A percentile compares a stretch with the other conserved stretches of the same genome.
Evolutionary conservation across 2,113 vertebrate species (phyloP).

Genomic region (Rutilus rutilus): DNA sequence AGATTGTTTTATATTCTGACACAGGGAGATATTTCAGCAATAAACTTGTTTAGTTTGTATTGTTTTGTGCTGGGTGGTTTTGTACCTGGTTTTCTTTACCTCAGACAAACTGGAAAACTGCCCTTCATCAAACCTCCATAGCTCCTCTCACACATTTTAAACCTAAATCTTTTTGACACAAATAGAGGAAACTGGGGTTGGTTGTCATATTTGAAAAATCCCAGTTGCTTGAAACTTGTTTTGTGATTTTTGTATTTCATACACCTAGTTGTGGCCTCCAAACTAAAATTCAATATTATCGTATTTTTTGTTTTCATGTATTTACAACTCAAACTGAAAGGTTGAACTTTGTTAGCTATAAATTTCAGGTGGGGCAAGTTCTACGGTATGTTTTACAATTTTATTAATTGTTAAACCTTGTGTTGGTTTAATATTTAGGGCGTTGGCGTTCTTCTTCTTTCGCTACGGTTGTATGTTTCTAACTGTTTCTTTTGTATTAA

Average conservation of each 20-base stretch:
- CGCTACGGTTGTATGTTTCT: too few relatives aligned
- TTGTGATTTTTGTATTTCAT: not conserved
- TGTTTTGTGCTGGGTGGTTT: not conserved
- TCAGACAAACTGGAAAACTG: not conserved
- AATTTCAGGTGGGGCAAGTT: too few relatives aligned
- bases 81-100: not conserved
- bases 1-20: not conserved
- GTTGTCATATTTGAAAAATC: not conserved
- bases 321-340: not conserved
- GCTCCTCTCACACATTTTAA: not conserved
- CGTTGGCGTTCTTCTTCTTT: too few relatives aligned
- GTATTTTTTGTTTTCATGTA: too few relatives aligned
- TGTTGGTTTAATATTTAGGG: too few relatives aligned
- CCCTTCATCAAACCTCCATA: not conserved
- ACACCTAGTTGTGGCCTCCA: too few relatives aligned
- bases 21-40: not conserved
- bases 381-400: too few relatives aligned
- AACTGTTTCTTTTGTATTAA: not conserved
- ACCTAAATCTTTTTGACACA: not conserved
- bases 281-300: not conserved
- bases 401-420: too few relatives aligned
- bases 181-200: not conserved
- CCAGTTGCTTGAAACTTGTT: too few relatives aligned
- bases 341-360: too few relatives aligned
- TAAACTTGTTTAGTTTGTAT: not conserved